Percentiles rank a stretch among this genome's conserved stretches.
Evolutionary conservation across 2,113 vertebrate species (phyloP).

Genomic region (Phrynocephalus versicolor): DNA sequence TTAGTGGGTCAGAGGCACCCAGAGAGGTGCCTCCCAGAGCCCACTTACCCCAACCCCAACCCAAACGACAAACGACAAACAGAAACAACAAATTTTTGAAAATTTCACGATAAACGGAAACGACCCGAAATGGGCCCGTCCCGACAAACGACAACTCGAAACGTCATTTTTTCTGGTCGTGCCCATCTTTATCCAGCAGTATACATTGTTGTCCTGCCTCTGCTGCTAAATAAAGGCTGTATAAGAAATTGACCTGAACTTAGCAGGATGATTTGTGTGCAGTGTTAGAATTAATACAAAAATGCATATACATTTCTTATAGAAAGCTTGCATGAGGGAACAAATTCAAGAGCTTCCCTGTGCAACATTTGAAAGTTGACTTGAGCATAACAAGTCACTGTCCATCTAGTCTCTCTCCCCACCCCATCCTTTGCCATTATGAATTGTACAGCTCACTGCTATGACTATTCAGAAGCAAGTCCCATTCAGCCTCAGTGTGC

Average conservation of each 20-base stretch:
- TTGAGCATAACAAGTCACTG: not conserved
- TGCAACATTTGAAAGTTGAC: not conserved
- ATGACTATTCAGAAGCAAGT: not conserved
- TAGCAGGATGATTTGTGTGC: not conserved
- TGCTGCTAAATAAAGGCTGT: not conserved
- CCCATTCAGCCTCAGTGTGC: not conserved
- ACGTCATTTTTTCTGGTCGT: too few species aligned
- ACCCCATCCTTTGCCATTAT: conserved; percentile 6
- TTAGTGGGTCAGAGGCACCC: too few species aligned
- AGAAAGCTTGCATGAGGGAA: not conserved
- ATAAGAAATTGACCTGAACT: not conserved
- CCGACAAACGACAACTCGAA: too few species aligned
- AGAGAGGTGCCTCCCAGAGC: too few species aligned
- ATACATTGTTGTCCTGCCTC: too few species aligned
- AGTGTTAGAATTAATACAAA: not conserved
- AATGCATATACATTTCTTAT: not conserved
- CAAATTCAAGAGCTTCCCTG: not conserved
- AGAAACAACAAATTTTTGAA: too few species aligned
- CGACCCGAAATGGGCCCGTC: too few species aligned
- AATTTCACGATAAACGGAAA: too few species aligned
- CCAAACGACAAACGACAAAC: too few species aligned
- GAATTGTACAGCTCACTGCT: not conserved
- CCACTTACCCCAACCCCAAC: too few species aligned
- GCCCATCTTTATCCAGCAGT: not conserved
- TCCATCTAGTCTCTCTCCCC: not conserved